These are phyloP conservation scores for Myodes glareolus DNA, from an alignment of 2,113 vertebrate genomes.

Conservation along the genomic window DNA sequence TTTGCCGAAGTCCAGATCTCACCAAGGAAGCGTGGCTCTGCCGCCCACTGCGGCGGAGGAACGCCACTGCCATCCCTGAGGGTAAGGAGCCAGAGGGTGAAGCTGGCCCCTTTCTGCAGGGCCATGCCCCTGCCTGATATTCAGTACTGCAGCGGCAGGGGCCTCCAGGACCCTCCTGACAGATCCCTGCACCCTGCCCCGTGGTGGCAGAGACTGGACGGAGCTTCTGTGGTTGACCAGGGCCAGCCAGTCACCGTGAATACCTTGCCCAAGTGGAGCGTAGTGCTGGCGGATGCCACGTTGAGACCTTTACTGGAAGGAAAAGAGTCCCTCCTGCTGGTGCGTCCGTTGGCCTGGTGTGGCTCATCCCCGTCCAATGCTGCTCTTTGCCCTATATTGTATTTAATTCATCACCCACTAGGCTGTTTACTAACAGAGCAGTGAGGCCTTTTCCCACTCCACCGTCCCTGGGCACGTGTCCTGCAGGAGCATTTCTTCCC, in stretches of 20 bases:
- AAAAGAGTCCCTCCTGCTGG: background rate
- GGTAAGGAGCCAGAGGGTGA: background rate
- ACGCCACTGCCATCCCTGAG: background rate
- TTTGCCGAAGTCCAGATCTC: slow-evolving; percentile 76
- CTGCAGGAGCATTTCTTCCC: background rate
- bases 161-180: accelerated
- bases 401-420: background rate
- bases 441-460: accelerated
- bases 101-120: background rate
- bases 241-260: background rate
- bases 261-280: background rate
- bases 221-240: background rate
- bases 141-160: background rate
- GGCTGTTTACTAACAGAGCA: background rate
- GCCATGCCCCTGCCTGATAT: accelerated
- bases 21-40: slow-evolving; percentile 45
- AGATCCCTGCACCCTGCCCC: background rate
- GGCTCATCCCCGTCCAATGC: background rate
- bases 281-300: background rate
- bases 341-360: background rate
- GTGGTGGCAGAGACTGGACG: accelerated
- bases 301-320: background rate
- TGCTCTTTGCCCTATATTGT: background rate
- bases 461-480: background rate
- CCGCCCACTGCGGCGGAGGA: slow-evolving; percentile 61